phyloP scores from a whole-genome alignment of 2,797 vertebrate species.

The Acanthurus leucopareius region DNA sequence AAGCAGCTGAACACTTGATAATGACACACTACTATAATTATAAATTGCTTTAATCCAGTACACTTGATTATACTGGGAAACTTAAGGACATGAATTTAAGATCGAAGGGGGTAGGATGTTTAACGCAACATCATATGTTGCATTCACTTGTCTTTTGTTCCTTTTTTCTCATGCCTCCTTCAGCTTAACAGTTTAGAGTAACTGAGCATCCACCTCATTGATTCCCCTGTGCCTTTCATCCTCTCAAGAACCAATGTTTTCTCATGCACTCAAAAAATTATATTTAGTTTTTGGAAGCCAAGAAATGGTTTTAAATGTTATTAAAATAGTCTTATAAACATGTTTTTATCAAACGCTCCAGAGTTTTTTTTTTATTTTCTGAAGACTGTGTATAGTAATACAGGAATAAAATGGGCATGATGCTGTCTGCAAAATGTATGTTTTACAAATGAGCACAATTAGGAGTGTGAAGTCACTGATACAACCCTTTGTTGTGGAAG shows the following conservation, averaged over 20 bases:
- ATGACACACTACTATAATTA: slow-evolving; percentile 9
- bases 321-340: not conserved
- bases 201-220: slow-evolving; percentile 27
- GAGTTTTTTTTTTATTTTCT: slow-evolving; percentile 41
- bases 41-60: slow-evolving; percentile 20
- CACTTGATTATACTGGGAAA: slow-evolving; percentile 33
- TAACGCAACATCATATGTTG: slow-evolving; percentile 27
- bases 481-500: slow-evolving; percentile 26
- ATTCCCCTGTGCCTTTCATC: slow-evolving; percentile 75
- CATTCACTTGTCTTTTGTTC: slow-evolving; percentile 15
- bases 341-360: slow-evolving; percentile 36
- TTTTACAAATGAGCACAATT: slow-evolving; percentile 68
- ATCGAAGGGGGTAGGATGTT: slow-evolving; percentile 15
- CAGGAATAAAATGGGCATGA: slow-evolving; percentile 11
- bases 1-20: slow-evolving; percentile 31
- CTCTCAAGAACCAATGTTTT: slow-evolving; percentile 34
- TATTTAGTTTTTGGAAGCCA: slow-evolving; percentile 47
- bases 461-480: slow-evolving; percentile 25
- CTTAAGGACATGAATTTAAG: not conserved
- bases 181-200: slow-evolving; percentile 5
- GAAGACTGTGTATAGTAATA: slow-evolving; percentile 33
- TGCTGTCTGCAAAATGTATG: slow-evolving; percentile 57
- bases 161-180: slow-evolving; percentile 16
- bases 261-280: slow-evolving; percentile 10
- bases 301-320: slow-evolving; percentile 49